Conservation (phyloP, 1,140 invertebrate genomes). For the Drosophila ohnishii region DNA sequence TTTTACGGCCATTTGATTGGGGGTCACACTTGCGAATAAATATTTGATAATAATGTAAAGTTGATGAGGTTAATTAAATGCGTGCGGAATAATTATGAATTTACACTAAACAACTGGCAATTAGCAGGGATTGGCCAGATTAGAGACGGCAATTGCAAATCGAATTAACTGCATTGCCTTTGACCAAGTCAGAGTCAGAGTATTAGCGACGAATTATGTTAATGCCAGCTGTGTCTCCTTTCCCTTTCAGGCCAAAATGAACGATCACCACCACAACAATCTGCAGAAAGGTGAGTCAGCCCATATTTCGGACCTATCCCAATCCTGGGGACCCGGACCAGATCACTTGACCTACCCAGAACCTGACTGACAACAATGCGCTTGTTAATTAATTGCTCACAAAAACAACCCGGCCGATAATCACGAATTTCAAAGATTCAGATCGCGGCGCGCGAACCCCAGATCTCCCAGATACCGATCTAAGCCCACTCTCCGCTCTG, state of each 20-base stretch:
- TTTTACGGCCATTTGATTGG: slow-evolving; percentile 33
- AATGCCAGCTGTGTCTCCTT: slow-evolving; percentile 14
- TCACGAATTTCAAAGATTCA: slow-evolving; percentile 57
- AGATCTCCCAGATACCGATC: slow-evolving; percentile 67
- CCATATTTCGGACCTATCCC: slow-evolving; percentile 15
- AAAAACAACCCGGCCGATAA: slow-evolving; percentile 52
- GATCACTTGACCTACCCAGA: slow-evolving; percentile 45
- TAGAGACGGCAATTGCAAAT: slow-evolving; percentile 30
- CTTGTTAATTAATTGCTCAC: slow-evolving; percentile 65
- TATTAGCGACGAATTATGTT: slow-evolving; percentile 7
- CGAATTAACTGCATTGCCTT: slow-evolving; percentile 35
- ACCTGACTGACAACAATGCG: slow-evolving; percentile 52
- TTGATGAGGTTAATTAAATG: slow-evolving; percentile 44
- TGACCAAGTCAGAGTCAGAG: neutral
- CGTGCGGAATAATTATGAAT: slow-evolving; percentile 37
- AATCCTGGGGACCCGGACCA: slow-evolving; percentile 4
- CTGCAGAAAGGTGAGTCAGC: slow-evolving; percentile 82
- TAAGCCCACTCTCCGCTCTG: slow-evolving; percentile 26
- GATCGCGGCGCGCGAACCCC: slow-evolving; percentile 52
- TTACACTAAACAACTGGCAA: slow-evolving; percentile 34
- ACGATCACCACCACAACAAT: slow-evolving; percentile 83
- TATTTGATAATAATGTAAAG: slow-evolving; percentile 54
- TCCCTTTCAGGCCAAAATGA: slow-evolving; percentile 86
- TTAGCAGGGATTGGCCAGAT: slow-evolving; percentile 38
- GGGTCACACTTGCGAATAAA: slow-evolving; percentile 19